A percentile compares a stretch with the other conserved stretches of the same genome.
Conservation (phyloP, 30 jellyfish, hydroid and myxozoan species). For the Pseudorhiza aurosa region DNA sequence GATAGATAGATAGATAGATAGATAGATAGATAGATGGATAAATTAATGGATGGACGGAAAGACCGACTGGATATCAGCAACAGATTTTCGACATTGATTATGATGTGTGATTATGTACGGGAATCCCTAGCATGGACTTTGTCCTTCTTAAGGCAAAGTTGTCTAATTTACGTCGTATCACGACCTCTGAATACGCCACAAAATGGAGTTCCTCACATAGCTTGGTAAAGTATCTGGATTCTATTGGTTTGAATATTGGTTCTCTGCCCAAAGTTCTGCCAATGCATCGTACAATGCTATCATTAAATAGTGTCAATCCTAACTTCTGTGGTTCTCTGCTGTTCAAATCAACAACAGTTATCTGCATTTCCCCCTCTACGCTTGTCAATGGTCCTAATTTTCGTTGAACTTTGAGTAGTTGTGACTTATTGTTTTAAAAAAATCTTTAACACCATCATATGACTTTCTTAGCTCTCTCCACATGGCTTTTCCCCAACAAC, state of each 20-base stretch:
- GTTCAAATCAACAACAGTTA: neutral
- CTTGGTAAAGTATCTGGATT: conserved; percentile 4
- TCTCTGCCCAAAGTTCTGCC: conserved; percentile 37
- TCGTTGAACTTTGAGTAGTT: neutral
- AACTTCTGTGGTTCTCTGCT: conserved; percentile 18
- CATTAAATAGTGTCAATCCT: conserved; percentile 10
- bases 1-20: too few relatives aligned
- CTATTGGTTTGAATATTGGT: conserved; percentile 17
- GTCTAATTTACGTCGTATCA: too few relatives aligned
- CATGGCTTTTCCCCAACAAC: neutral
- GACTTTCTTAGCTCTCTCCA: conserved; percentile 16
- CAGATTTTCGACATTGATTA: too few relatives aligned
- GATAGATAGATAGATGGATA: too few relatives aligned
- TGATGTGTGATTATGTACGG: too few relatives aligned
- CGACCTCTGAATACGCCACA: conserved; percentile 8
- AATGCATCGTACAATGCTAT: conserved; percentile 10
- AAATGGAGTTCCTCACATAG: conserved; percentile 35
- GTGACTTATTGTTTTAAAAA: neutral
- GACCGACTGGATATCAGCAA: too few relatives aligned
- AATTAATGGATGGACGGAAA: too few relatives aligned
- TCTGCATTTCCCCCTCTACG: neutral
- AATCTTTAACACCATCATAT: conserved; percentile 18
- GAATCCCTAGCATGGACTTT: too few relatives aligned
- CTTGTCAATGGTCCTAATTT: conserved; percentile 34
- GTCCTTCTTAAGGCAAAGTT: too few relatives aligned